phyloP scores from a whole-genome alignment of 2,797 vertebrate genomes.

The Loris lydekkerianus region DNA sequence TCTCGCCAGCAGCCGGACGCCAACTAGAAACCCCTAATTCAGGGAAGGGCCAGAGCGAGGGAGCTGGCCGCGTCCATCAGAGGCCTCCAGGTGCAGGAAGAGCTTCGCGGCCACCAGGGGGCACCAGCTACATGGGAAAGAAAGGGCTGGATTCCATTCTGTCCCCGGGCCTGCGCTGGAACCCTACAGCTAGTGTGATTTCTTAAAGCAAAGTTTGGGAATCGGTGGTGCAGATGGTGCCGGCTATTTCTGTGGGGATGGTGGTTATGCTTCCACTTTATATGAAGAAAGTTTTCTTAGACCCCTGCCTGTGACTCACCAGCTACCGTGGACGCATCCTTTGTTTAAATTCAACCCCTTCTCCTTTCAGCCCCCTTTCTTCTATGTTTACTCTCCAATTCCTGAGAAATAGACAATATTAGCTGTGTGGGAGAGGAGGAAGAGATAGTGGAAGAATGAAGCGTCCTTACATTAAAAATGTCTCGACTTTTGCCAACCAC shows the following conservation, averaged over 20 bases:
- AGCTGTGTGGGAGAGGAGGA: background rate
- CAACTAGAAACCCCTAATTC: background rate
- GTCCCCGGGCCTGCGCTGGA: rapidly evolving
- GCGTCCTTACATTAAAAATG: background rate
- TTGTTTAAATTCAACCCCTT: background rate
- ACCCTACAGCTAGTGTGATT: background rate
- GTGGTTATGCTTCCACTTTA: rapidly evolving
- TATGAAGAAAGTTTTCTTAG: background rate
- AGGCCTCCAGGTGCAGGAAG: background rate
- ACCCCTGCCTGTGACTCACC: background rate
- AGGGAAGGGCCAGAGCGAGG: rapidly evolving
- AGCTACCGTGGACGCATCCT: background rate
- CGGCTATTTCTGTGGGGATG: background rate
- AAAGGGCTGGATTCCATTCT: background rate
- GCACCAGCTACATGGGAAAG: conserved; percentile 66
- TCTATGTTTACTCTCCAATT: background rate
- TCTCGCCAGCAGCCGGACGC: background rate
- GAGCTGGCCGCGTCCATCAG: background rate
- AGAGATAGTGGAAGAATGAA: background rate
- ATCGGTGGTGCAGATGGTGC: no score
- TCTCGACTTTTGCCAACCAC: background rate
- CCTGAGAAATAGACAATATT: background rate
- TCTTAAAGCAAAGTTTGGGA: background rate
- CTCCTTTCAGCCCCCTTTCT: background rate
- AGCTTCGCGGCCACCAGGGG: conserved; percentile 70